Evolutionary conservation across 2,888 invertebrate species (phyloP).

Genomic region (Drosophila macrospina): DNA sequence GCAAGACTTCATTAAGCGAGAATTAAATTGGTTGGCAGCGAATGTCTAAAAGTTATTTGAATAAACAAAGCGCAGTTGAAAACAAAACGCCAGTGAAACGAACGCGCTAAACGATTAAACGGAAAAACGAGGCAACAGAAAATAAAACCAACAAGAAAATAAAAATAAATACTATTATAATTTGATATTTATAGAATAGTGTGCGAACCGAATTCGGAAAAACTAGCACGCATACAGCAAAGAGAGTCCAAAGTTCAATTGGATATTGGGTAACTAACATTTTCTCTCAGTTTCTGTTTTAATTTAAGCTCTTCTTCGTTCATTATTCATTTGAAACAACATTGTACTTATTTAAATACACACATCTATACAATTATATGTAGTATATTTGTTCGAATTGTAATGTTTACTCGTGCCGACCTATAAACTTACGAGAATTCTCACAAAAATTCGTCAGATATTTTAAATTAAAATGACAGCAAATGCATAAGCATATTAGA

Average conservation of each 20-base stretch:
- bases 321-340: slow-evolving; percentile 24
- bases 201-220: slow-evolving; percentile 16
- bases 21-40: slow-evolving; percentile 45
- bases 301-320: slow-evolving; percentile 38
- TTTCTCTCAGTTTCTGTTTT: slow-evolving; percentile 16
- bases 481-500: slow-evolving; percentile 44
- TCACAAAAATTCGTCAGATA: slow-evolving; percentile 46
- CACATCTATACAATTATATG: not conserved
- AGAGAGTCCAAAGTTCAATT: slow-evolving; percentile 38
- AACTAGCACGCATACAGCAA: slow-evolving; percentile 9
- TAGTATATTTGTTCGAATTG: slow-evolving; percentile 25
- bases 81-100: slow-evolving; percentile 46
- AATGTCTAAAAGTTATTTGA: slow-evolving; percentile 49
- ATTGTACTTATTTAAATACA: slow-evolving; percentile 12
- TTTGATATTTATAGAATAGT: slow-evolving; percentile 64
- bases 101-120: slow-evolving; percentile 43
- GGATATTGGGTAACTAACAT: slow-evolving; percentile 40
- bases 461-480: slow-evolving; percentile 62
- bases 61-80: slow-evolving; percentile 60
- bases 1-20: slow-evolving; percentile 53
- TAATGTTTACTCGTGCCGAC: slow-evolving; percentile 31
- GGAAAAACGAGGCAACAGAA: slow-evolving; percentile 28
- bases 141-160: slow-evolving; percentile 25
- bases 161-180: slow-evolving; percentile 52
- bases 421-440: slow-evolving; percentile 43